A percentile compares a stretch with the other conserved stretches of the same genome.
Conservation (phyloP, 2,797 vertebrate species). For the Chelmon rostratus region DNA sequence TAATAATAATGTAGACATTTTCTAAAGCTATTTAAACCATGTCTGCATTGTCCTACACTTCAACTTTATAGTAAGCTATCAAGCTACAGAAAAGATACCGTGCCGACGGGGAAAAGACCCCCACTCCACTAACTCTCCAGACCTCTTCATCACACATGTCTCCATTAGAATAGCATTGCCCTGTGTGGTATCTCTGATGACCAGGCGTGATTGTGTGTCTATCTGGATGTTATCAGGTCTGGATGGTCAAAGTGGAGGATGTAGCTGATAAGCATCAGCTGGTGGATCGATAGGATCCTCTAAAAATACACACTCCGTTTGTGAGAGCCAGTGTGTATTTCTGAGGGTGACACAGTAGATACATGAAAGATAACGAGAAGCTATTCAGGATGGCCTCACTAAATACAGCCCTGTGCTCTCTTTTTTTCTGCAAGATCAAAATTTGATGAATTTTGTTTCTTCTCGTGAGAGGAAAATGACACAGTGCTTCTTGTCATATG, state of each 20-base stretch:
- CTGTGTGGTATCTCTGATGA: conserved; percentile 71
- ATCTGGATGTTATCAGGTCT: conserved; percentile 73
- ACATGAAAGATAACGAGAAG: conserved; percentile 62
- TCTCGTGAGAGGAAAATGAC: conserved; percentile 58
- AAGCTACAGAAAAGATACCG: neutral
- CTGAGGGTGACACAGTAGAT: conserved; percentile 56
- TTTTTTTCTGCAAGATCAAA: conserved; percentile 45
- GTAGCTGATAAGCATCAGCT: conserved; percentile 76
- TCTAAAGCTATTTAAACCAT: neutral
- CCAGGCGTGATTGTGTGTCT: conserved; percentile 70
- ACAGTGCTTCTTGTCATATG: conserved; percentile 58
- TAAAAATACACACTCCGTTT: conserved; percentile 54
- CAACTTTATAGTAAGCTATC: neutral
- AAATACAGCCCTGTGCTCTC: conserved; percentile 16
- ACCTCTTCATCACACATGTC: conserved; percentile 50
- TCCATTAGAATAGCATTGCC: conserved; percentile 69
- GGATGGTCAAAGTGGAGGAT: conserved; percentile 77
- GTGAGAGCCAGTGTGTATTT: conserved; percentile 45
- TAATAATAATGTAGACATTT: no score
- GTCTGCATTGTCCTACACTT: neutral
- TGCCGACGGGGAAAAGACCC: conserved; percentile 5
- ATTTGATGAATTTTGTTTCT: conserved; percentile 65
- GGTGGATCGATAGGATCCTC: conserved; percentile 72
- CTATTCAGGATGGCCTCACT: conserved; percentile 38
- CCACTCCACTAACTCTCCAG: conserved; percentile 6